Percentiles rank a stretch among this genome's conserved stretches.
phyloP scores from a whole-genome alignment of 2,113 vertebrate species.

The Oenanthe melanoleuca region DNA sequence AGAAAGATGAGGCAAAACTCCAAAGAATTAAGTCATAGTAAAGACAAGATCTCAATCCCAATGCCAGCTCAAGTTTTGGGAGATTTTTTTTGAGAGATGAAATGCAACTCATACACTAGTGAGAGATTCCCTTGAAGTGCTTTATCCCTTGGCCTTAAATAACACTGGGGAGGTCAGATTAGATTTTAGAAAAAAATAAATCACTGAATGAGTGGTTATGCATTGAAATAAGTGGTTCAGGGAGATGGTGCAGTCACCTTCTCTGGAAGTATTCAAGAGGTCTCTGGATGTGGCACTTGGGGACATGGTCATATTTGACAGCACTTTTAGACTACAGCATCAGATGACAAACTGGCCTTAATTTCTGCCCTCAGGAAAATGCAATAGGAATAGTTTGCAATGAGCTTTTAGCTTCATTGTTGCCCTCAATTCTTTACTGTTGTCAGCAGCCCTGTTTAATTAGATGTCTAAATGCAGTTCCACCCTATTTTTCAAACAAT shows the following conservation, averaged over 20 bases:
- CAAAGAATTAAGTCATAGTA: neutral
- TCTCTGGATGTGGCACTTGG: neutral
- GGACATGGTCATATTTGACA: neutral
- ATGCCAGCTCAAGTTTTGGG: fast-evolving
- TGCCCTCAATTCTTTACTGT: neutral
- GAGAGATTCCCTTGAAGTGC: neutral
- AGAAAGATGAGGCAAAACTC: neutral
- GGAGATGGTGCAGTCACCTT: neutral
- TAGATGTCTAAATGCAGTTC: neutral
- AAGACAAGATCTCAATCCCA: neutral
- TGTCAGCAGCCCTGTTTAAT: neutral
- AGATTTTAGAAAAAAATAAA: neutral
- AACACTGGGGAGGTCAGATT: neutral
- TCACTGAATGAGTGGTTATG: neutral
- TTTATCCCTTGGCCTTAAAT: neutral
- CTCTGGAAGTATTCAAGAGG: neutral
- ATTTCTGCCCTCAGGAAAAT: neutral
- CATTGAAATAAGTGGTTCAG: neutral
- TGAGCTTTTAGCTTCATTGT: neutral
- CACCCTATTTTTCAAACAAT: neutral
- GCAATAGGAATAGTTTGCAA: neutral
- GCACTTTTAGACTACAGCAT: neutral
- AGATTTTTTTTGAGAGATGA: fast-evolving
- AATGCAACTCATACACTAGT: neutral
- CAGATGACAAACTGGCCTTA: neutral